Evolutionary conservation across 1,140 invertebrate genomes (phyloP), one percentile per base, ranked within the genome.

Genomic region (Helicoverpa zea): DNA sequence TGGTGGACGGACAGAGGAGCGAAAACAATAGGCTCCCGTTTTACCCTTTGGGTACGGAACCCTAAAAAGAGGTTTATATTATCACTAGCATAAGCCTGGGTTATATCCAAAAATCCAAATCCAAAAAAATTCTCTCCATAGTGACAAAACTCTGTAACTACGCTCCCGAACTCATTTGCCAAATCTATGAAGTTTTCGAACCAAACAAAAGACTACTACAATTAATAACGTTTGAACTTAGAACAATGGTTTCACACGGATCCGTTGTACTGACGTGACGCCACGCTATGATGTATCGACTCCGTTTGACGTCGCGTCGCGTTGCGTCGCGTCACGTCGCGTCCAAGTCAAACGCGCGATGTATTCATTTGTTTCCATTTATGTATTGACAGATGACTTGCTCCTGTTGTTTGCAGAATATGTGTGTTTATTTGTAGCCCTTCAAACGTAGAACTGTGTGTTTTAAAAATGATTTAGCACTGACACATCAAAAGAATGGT

Each of bases 311-410:
- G 29, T 43, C 35, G 56, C 18, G 56, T 16, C 18, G 56, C 16
- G n/a, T 10, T 7, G 7, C 4, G 35, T 43, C 35, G 35, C 35
- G 35, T 63, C 29, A 63, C 59, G 23, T 63, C 11, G 14, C 18
- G 16, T 68, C 18, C 43, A 30, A 54, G 66, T 70, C 66, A 52
- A 30, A 70, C 23, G 66, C 18, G 63, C 49, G 63, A 66, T 11
- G 63, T 66, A 70, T 51, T 70, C 66, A 70, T 52, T 70, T 70
- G 66, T 70, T 70, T 70, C 16, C 18, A 70, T 66, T 66, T 66
- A 12, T 18, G 23, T 18, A 9, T 2, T 30, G 66, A 70, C 66
- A 52, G 49, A 10, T 70, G 18, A 52, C 66, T 51, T 51, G 66
- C n/a, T 11, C 11, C 14, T 66, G 47, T 66, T 66, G 35, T 43